These are phyloP conservation scores for Cheilinus undulatus DNA, from an alignment of 2,113 vertebrate species.

Conservation along the genomic window DNA sequence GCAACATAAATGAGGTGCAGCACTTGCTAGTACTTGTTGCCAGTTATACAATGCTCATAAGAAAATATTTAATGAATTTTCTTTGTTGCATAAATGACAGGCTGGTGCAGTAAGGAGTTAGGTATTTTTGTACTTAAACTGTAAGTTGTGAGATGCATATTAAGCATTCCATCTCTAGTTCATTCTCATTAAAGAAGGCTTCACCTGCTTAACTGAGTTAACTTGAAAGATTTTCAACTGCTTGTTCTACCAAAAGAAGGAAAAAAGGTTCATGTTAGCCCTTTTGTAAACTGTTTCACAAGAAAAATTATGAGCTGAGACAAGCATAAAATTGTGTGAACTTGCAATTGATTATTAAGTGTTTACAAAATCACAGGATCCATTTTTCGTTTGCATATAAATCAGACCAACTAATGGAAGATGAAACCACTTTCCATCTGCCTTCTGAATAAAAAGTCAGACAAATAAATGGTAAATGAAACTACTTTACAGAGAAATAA, in stretches of 20 bases:
- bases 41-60: constrained; percentile 50
- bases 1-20: constrained; percentile 67
- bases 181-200: constrained; percentile 67
- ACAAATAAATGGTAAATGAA: constrained; percentile 41
- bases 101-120: constrained; percentile 54
- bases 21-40: constrained; percentile 47
- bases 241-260: constrained; percentile 80
- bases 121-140: constrained; percentile 36
- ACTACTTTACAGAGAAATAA: constrained; percentile 33
- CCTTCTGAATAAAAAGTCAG: constrained; percentile 16
- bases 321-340: constrained; percentile 6
- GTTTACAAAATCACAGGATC: constrained; percentile 5
- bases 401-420: constrained; percentile 20
- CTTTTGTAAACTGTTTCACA: constrained; percentile 28
- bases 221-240: constrained; percentile 83
- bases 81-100: constrained; percentile 59
- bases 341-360: neutral
- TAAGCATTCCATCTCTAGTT: constrained; percentile 70
- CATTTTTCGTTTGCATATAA: constrained; percentile 23
- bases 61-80: constrained; percentile 59
- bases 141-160: constrained; percentile 72
- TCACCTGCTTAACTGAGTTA: constrained; percentile 82
- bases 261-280: constrained; percentile 72
- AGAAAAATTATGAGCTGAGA: constrained; percentile 3
- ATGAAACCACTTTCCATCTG: neutral